Evolutionary conservation across 2,113 vertebrate genomes (phyloP).

Genomic region (Dasyprocta punctata): DNA sequence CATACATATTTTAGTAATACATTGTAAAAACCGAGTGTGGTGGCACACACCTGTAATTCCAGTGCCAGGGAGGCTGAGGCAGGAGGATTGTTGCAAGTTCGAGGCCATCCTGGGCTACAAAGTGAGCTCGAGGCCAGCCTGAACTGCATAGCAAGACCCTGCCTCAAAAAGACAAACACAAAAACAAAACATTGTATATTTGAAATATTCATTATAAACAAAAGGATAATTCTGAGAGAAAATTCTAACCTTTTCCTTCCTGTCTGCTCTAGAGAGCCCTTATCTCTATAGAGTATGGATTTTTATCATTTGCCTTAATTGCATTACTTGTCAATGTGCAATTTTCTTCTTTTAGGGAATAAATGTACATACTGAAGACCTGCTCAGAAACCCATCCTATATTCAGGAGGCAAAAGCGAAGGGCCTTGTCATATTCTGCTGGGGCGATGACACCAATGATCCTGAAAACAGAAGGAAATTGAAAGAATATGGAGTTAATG

Average conservation of each 20-base stretch:
- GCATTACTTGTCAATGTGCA: not conserved
- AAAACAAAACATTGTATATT: not conserved
- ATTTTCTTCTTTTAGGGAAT: conserved; percentile 90
- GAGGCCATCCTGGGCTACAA: too few relatives aligned
- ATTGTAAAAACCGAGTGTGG: not conserved
- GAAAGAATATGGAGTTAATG: conserved; percentile 93
- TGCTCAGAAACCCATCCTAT: conserved; percentile 90
- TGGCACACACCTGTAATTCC: too few relatives aligned
- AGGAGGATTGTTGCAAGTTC: too few relatives aligned
- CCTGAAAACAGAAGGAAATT: conserved; percentile 93
- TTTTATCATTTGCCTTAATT: not conserved
- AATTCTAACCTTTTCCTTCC: not conserved
- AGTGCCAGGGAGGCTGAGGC: too few relatives aligned
- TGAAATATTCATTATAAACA: not conserved
- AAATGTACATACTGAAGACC: conserved; percentile 95
- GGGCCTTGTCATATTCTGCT: conserved; percentile 96
- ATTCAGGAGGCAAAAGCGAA: conserved; percentile 93
- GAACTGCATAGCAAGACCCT: too few relatives aligned
- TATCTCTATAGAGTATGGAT: not conserved
- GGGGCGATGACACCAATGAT: conserved; percentile 97
- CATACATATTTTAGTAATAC: not conserved
- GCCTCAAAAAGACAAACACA: too few relatives aligned
- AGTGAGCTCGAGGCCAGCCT: too few relatives aligned
- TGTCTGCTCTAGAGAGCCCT: not conserved
- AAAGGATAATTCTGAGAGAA: conserved; percentile 1